phyloP scores from a whole-genome alignment of 2,888 invertebrate genomes.

The Mantis religiosa region DNA sequence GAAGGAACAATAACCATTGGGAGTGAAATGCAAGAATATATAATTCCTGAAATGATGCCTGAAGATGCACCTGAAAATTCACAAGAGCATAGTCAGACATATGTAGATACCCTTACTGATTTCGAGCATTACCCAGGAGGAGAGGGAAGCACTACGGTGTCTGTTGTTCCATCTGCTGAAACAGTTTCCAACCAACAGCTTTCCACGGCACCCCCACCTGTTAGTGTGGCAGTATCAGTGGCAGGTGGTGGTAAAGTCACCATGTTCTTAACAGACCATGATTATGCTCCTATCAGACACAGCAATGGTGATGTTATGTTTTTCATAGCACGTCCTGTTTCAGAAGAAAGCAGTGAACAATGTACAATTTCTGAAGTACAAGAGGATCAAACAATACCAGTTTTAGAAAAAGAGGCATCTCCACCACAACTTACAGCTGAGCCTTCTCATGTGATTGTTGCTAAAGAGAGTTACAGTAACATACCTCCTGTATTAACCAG shows the following conservation, averaged over 20 bases:
- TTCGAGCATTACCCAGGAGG: constrained; percentile 37
- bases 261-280: constrained; percentile 60
- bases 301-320: constrained; percentile 24
- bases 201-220: constrained; percentile 19
- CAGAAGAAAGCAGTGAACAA: background rate
- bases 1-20: constrained; percentile 32
- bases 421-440: background rate
- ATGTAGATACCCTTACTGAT: constrained; percentile 1
- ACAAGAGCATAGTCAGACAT: constrained; percentile 30
- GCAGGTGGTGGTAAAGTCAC: constrained; percentile 49
- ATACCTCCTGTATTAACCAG: background rate
- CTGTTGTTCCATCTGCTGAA: background rate
- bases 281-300: constrained; percentile 40
- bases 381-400: background rate
- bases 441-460: background rate
- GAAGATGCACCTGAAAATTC: constrained; percentile 17
- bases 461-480: background rate
- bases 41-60: constrained; percentile 37
- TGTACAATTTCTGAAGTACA: background rate
- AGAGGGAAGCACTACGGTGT: constrained; percentile 28
- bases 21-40: constrained; percentile 36
- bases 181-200: constrained; percentile 15
- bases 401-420: background rate
- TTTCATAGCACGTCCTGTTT: constrained; percentile 17
- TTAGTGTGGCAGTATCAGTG: constrained; percentile 17